Evolutionary conservation across 2,113 vertebrate species (phyloP), one percentile per base, ranked within the genome.

Genomic region (Charina bottae): DNA sequence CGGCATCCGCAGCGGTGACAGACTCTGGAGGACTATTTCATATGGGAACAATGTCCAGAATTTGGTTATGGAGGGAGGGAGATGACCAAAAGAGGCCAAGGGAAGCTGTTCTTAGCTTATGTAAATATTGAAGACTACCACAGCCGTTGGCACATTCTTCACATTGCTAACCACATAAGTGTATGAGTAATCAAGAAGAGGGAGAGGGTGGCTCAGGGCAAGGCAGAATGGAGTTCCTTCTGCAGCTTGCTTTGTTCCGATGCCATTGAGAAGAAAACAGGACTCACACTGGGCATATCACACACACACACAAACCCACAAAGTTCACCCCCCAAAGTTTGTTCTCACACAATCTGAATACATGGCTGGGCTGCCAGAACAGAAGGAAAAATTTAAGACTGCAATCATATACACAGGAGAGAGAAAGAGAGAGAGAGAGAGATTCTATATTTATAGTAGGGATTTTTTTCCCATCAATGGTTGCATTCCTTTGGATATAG

Each of bases 1-100:
- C 93, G 92, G 58, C 85, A 89, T 94, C 37, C 1, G 72, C 37
- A 1, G 58, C 54, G 46, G 54, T 85, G 91, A 94, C 85, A 92
- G 83, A 93, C 54, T 24, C 78, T 15, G 37, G 91, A 33, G 26
- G 72, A 91, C 28, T 68, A 24, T 78, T 93, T 96, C 59, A 94
- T 92, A 62, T 92, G 94, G 60, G 83, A 96, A 95, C 88, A 87
- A 93, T 93, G 87, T 94, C 72, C 93, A 96, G 91, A 92, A 94
- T 95, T 93, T 93, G 85, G 46, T 93, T 95, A 94, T 33, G 56
- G 85, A 37, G 91, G 15, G 33, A 88, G 64, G 11, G 23, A 0
- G 10, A 88, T 62, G 85, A 92, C 28, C 83, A 88, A 87, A 94
- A 95, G 54, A 64, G 49, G 78, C 88, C 83, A 93, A 56, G 92